Evolutionary conservation across 1,140 invertebrate species (phyloP), one percentile per base, ranked within the genome.

Genomic region (Drosophila erecta): DNA sequence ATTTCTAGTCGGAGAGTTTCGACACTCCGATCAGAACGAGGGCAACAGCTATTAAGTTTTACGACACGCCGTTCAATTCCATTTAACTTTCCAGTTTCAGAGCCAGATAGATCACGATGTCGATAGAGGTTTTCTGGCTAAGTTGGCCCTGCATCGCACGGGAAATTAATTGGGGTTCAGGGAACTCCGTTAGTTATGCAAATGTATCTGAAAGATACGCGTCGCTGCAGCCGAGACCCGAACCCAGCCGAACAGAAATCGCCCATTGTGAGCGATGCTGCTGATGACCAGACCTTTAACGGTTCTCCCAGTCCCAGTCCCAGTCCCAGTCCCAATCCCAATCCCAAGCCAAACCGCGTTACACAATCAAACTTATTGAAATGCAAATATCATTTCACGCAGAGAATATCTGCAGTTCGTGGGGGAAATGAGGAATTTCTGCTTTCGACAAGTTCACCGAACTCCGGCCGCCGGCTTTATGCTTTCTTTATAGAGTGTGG

Each of bases 181-280:
- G 69, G 81, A 86, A 87, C 81, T 83, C 61, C 59, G 57, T 49
- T 73, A 66, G 40, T 46, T 83, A 86, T 87, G 84, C 79, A 87
- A 86, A 86, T 86, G 83, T 76, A 86, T 87, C 83, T 76, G 70
- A 76, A 27, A 61, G 84, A 89, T 83, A 86, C 84, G 83, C 83
- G 79, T 73, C 58, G 75, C 79, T 86, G 76, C 57, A 50, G 38
- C 41, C 38, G 50, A 62, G 53, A 85, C 37, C n/a, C 20, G 15
- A 59, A 57, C 44, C 51, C 17, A 66, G 54, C 10, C 24, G 20
- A 67, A 62, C 50, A 65, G 33, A 76, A 73, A 59, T 17, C 35
- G 47, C 46, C 53, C 79, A 76, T 79, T 83, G 75, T 71, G 65
- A 62, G 22, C 10, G 44, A 38, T 20, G 17, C 17, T 17, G 17